A percentile compares a stretch with the other conserved stretches of the same genome.
Evolutionary conservation across 1,140 invertebrate genomes (phyloP).

Genomic region (Paralvinella palmiformis): DNA sequence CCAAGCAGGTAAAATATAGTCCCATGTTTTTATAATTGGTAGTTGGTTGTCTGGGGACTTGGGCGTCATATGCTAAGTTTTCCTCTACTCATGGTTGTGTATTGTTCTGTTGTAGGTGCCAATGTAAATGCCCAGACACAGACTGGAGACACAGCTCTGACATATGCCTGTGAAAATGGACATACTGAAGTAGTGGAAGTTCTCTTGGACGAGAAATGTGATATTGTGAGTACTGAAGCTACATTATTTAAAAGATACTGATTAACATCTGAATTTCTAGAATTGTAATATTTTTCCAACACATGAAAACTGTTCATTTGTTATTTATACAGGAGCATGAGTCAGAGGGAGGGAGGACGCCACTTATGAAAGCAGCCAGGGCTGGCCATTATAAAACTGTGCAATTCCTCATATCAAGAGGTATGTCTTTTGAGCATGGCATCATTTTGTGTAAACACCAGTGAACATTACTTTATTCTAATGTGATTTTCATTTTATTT

Average conservation of each 20-base stretch:
- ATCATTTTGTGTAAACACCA: too few relatives aligned
- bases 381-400: slow-evolving; percentile 52
- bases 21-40: not conserved
- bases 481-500: not conserved
- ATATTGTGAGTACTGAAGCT: slow-evolving; percentile 47
- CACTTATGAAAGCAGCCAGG: slow-evolving; percentile 54
- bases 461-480: not conserved
- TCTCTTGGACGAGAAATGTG: slow-evolving; percentile 47
- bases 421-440: slow-evolving; percentile 26
- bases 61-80: not conserved
- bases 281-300: too few relatives aligned
- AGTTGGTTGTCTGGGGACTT: not conserved
- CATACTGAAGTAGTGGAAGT: slow-evolving; percentile 95
- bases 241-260: not conserved
- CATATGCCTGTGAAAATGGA: slow-evolving; percentile 98
- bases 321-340: slow-evolving; percentile 39
- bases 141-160: slow-evolving; percentile 95
- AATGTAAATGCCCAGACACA: slow-evolving; percentile 98
- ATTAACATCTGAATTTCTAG: not conserved
- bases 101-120: slow-evolving; percentile 53
- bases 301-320: too few relatives aligned
- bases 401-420: slow-evolving; percentile 50
- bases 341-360: slow-evolving; percentile 52
- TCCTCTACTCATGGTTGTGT: not conserved
- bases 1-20: slow-evolving; percentile 31